A percentile compares a stretch with the other conserved stretches of the same genome.
phyloP scores from a whole-genome alignment of 2,797 vertebrate species.

The Staurois parvus region DNA sequence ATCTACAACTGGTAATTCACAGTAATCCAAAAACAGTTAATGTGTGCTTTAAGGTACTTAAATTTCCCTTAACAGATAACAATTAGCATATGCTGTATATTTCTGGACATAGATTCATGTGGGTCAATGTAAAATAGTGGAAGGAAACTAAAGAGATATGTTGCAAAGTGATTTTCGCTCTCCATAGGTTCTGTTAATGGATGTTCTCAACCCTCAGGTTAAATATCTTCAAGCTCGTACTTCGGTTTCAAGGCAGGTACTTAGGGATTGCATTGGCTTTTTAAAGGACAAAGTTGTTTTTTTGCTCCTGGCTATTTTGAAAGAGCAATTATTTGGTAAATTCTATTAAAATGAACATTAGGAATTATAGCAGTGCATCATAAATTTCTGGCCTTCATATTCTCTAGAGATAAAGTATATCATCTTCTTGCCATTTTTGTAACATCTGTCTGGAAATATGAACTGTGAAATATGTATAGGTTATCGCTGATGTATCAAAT shows the following conservation, averaged over 20 bases:
- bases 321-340: slow-evolving; percentile 58
- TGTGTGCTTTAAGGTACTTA: neutral
- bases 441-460: too few relatives aligned
- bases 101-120: neutral
- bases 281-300: slow-evolving; percentile 62
- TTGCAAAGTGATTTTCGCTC: slow-evolving; percentile 46
- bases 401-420: neutral
- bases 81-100: neutral
- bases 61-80: neutral
- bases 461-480: too few relatives aligned
- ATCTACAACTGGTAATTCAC: neutral
- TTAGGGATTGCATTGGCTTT: slow-evolving; percentile 58
- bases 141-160: slow-evolving; percentile 16
- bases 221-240: slow-evolving; percentile 56
- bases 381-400: slow-evolving; percentile 36
- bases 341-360: slow-evolving; percentile 57
- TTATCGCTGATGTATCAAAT: too few relatives aligned
- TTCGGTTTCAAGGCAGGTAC: slow-evolving; percentile 54
- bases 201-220: slow-evolving; percentile 59
- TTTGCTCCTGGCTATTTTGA: slow-evolving; percentile 56
- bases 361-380: slow-evolving; percentile 45
- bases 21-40: neutral
- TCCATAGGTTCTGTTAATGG: slow-evolving; percentile 48
- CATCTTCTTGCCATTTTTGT: too few relatives aligned
- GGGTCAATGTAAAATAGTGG: slow-evolving; percentile 20